Conservation (phyloP, 1,140 invertebrate genomes). For the Episyrphus balteatus region DNA sequence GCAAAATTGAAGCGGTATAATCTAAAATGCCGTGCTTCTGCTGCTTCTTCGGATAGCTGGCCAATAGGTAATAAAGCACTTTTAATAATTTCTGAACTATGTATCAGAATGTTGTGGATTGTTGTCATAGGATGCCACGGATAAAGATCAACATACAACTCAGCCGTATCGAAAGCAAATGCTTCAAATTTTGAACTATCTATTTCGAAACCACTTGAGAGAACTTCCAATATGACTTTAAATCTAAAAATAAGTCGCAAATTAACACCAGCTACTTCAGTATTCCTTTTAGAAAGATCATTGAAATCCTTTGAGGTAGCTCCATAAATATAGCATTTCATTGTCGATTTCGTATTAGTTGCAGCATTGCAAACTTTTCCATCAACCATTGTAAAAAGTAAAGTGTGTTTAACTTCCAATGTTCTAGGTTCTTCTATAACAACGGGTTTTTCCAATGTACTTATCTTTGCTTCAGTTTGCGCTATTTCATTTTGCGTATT, state of each 20-base stretch:
- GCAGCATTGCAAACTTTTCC: constrained; percentile 38
- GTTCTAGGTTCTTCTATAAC: background rate
- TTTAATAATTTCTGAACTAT: constrained; percentile 2
- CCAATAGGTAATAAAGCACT: too few species aligned
- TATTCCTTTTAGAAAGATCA: constrained; percentile 12
- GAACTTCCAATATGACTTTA: too few species aligned
- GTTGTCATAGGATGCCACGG: background rate
- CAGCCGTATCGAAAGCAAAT: too few species aligned
- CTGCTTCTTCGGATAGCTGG: too few species aligned
- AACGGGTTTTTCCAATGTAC: background rate
- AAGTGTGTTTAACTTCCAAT: constrained; percentile 8
- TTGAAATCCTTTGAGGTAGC: constrained; percentile 17
- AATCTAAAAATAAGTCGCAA: too few species aligned
- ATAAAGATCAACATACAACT: too few species aligned
- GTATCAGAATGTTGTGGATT: constrained; percentile 1
- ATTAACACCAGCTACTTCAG: constrained; percentile 21
- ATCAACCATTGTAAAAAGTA: constrained; percentile 34
- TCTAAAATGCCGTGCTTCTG: constrained; percentile 11
- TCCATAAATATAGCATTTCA: constrained; percentile 13
- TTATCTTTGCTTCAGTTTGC: background rate
- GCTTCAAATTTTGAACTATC: too few species aligned
- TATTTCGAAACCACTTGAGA: too few species aligned
- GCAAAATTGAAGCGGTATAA: constrained; percentile 15
- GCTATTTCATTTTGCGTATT: constrained; percentile 9
- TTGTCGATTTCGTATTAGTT: constrained; percentile 27